Evolutionary conservation across 2,888 invertebrate genomes (phyloP).

Genomic region (Leptopilina myrica): DNA sequence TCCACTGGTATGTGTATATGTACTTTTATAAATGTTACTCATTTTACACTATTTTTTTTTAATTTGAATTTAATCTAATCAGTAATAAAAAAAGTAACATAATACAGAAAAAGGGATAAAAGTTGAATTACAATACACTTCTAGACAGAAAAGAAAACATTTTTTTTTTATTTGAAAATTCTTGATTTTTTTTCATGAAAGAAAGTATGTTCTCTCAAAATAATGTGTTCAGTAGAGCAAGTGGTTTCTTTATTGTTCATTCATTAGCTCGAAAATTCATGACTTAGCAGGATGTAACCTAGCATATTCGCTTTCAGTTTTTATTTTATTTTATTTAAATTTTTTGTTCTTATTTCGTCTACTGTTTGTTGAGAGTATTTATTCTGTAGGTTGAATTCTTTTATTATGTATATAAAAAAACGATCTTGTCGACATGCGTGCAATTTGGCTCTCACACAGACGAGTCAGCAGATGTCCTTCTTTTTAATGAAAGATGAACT

Average conservation of each 20-base stretch:
- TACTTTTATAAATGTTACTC: constrained; percentile 44
- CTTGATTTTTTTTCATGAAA: neutral
- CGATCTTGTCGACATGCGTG: constrained; percentile 47
- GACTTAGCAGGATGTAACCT: constrained; percentile 57
- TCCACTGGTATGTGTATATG: constrained; percentile 40
- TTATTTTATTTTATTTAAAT: constrained; percentile 45
- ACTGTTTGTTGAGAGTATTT: neutral
- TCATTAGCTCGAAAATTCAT: constrained; percentile 43
- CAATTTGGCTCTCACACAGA: constrained; percentile 46
- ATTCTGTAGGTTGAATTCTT: too few species aligned
- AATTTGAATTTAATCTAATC: too few species aligned
- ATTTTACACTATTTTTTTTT: constrained; percentile 17
- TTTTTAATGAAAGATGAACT: constrained; percentile 43
- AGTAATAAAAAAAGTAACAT: too few species aligned
- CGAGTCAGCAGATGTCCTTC: constrained; percentile 49
- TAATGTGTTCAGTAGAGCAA: neutral
- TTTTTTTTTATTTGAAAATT: too few species aligned
- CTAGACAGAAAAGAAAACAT: too few species aligned
- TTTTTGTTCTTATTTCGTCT: constrained; percentile 59
- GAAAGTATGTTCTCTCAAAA: constrained; percentile 1
- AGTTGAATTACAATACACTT: too few species aligned
- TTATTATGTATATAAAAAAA: constrained; percentile 45
- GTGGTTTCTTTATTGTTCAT: constrained; percentile 17
- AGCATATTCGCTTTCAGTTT: constrained; percentile 61
- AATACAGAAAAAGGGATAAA: too few species aligned